These are phyloP conservation scores for Rhopalosiphum maidis DNA, from an alignment of 1,140 invertebrate genomes.

Conservation along the genomic window DNA sequence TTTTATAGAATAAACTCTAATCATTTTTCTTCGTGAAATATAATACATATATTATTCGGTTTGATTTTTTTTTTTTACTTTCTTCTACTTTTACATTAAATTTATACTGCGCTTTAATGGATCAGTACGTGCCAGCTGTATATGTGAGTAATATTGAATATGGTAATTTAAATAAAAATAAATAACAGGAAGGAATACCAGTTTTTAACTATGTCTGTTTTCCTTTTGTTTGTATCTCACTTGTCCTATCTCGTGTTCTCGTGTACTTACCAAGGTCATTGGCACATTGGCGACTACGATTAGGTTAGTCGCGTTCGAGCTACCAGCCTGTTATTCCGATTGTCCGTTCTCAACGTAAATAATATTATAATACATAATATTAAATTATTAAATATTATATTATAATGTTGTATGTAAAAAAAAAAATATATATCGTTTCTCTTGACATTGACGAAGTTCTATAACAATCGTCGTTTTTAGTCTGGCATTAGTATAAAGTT, in stretches of 20 bases:
- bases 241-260: slow-evolving; percentile 9
- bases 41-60: not conserved
- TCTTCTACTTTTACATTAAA: not conserved
- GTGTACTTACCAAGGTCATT: slow-evolving; percentile 39
- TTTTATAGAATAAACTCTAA: not conserved
- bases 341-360: not conserved
- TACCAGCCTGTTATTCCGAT: not conserved
- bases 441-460: not conserved
- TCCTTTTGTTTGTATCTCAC: not conserved
- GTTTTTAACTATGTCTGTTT: slow-evolving; percentile 14
- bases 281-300: not conserved
- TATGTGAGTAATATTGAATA: not conserved
- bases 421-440: not conserved
- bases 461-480: not conserved
- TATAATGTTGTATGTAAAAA: not conserved
- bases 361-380: not conserved
- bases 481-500: not conserved
- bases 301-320: slow-evolving; percentile 25
- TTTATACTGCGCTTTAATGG: not conserved
- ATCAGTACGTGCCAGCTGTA: not conserved
- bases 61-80: not conserved
- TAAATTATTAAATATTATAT: not conserved
- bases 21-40: not conserved
- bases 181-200: slow-evolving; percentile 36
- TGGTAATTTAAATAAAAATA: not conserved